Base-by-base conservation (phyloP, 2,797 vertebrate species). In the Sparus aurata region DNA sequence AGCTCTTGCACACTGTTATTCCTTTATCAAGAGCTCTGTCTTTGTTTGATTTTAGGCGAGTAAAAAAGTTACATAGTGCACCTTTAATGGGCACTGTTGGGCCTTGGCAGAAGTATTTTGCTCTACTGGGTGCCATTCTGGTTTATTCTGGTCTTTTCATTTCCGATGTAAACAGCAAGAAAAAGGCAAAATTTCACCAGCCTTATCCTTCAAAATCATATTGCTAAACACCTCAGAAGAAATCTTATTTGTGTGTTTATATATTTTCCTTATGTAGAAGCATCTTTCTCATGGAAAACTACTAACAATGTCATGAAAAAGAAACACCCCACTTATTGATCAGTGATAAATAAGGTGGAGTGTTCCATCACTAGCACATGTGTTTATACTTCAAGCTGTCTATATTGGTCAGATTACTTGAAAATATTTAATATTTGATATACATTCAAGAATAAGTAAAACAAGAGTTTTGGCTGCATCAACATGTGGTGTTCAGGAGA, bases 401-500 rank as follows among this genome's bases (percentile, higher is more conserved):
- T 30, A 11, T 27, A 30, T 25, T 8, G 57, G 5, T 53, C 45
- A 11, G 10, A 53, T 64, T 50, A 38, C 23, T 30, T 67, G 1
- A 50, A 65, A 54, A 58, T 25, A 43, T n/a, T 4, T 18, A 1
- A 54, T 53, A 16, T 60, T 13, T 41, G 20, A 18, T 17, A 18
- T 18, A 18, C 16, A 47, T 17, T 8, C 7, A 47, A 47, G 17
- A 73, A 73, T 2, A 62, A 38, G 10, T 70, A 45, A 55, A 54
- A 12, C 2, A 6, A 58, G 8, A 18, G 50, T 45, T 45, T 11
- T 12, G n/a, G 17, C 18, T 66, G 13, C 16, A 67, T 71, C 47
- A 18, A 59, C 52, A 18, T 65, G 25, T 71, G 46, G 22, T 54
- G 34, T 68, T 62, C 49, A 68, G 16, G 43, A 60, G 55, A 38